Conservation (phyloP, 2,888 invertebrate genomes). For the Zonitis immaculata region DNA sequence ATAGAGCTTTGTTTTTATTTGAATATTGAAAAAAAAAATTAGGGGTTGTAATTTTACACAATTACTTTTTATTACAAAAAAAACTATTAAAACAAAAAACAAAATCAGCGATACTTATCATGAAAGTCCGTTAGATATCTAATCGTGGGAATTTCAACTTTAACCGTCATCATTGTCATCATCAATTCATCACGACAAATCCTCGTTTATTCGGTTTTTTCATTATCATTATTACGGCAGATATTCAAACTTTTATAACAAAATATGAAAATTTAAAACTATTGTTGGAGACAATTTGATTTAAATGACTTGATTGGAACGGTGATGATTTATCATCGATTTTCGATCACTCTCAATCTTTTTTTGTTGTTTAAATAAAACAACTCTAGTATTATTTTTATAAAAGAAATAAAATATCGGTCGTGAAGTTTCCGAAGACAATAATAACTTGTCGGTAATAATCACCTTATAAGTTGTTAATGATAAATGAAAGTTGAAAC, state of each 20-base stretch:
- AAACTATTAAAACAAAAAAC: neutral
- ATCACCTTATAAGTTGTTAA: slow-evolving; percentile 10
- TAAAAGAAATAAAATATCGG: slow-evolving; percentile 13
- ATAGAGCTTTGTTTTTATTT: slow-evolving; percentile 1
- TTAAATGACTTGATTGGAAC: slow-evolving; percentile 11
- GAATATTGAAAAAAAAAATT: too few species aligned
- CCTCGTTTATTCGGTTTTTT: neutral
- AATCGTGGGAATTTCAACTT: neutral
- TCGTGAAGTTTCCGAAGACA: slow-evolving; percentile 14
- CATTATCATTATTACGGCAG: too few species aligned
- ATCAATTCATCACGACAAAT: neutral
- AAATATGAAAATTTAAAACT: too few species aligned
- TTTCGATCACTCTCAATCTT: too few species aligned
- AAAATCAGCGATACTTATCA: neutral
- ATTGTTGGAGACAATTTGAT: slow-evolving; percentile 10
- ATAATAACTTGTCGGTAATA: slow-evolving; percentile 14
- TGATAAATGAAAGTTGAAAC: slow-evolving; percentile 23
- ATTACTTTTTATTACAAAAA: neutral
- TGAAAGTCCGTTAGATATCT: neutral
- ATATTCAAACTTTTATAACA: too few species aligned
- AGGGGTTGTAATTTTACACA: neutral
- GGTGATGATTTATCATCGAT: slow-evolving; percentile 14
- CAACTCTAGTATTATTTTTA: too few species aligned
- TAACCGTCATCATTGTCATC: neutral
- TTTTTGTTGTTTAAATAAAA: too few species aligned